Base-by-base conservation (phyloP, 2,113 vertebrate species). In the Megalops atlanticus region DNA sequence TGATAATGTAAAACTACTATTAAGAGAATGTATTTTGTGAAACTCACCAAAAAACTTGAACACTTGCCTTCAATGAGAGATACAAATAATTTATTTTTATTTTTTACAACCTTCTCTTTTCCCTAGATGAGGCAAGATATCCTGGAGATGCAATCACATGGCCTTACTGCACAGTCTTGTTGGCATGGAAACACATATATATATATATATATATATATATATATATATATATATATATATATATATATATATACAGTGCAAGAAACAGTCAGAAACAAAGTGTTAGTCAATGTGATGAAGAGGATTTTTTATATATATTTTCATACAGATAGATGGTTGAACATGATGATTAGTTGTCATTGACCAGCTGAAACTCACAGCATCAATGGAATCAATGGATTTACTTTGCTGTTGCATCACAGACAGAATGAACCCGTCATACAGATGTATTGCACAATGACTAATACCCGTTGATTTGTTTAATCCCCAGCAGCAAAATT, bases 21-120 rank as follows among this genome's bases (percentile, higher is more conserved):
- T 85, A 85, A 92, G 89, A 90, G 93, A 94, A 94, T 94, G 92
- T 94, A 93, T 91, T 94, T 91, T 91, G 89, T 93, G 87, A 94
- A 91, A 89, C 87, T 87, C 88, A 89, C 85, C 5, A 38, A 85
- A 89, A 91, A 88, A 94, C 93, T 94, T 95, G 91, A 94, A 92
- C 87, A 80, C 84, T 89, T 54, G 82, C 74, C 85, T 91, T 80
- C 84, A 74, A 87, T 84, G 82, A 86, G 84, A 90, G 81, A 91
- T 87, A 83, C 88, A 80, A 88, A 79, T 93, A 89, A 93, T 92
- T 93, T 93, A 93, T 93, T 93, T 58, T 91, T 89, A 72, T 82
- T 39, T 88, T 80, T 49, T n/a, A n/a, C n/a, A n/a, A n/a, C n/a
- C n/a, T 89, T 84, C 85, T 83, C 64, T 88, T 85, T 89, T 41